These are phyloP conservation scores for Bombyx huttoni DNA, from an alignment of 2,888 invertebrate genomes.

Conservation along the genomic window DNA sequence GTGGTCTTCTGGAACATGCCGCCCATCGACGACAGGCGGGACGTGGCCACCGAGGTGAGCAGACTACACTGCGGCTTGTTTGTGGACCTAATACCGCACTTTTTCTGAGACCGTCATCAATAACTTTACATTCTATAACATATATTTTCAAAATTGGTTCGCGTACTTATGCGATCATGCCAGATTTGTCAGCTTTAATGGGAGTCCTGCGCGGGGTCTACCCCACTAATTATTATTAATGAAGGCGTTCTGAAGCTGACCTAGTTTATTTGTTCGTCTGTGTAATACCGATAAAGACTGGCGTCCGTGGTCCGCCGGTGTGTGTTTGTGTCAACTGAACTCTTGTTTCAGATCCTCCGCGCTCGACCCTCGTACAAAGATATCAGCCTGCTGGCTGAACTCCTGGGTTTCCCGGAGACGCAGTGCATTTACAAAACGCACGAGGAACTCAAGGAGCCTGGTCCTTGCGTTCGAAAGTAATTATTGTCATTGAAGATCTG, in stretches of 20 bases:
- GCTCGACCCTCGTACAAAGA: constrained; percentile 46
- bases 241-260: no score
- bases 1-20: constrained; percentile 58
- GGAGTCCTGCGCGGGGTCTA: neutral
- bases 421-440: constrained; percentile 29
- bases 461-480: constrained; percentile 33
- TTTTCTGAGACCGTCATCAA: no score
- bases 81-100: no score
- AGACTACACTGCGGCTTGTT: neutral
- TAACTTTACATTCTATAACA: no score
- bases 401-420: constrained; percentile 44
- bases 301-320: no score
- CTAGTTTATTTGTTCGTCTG: no score
- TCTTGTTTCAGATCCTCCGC: constrained; percentile 36
- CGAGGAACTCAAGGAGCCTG: constrained; percentile 16
- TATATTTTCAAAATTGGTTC: no score
- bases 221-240: neutral
- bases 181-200: no score
- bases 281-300: no score
- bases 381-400: constrained; percentile 40
- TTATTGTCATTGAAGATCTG: neutral
- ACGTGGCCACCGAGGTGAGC: constrained; percentile 45
- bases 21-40: constrained; percentile 38
- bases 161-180: no score
- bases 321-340: no score